Evolutionary conservation across 1,140 invertebrate genomes (phyloP).

Genomic region (honey bee (Apis mellifera)): DNA sequence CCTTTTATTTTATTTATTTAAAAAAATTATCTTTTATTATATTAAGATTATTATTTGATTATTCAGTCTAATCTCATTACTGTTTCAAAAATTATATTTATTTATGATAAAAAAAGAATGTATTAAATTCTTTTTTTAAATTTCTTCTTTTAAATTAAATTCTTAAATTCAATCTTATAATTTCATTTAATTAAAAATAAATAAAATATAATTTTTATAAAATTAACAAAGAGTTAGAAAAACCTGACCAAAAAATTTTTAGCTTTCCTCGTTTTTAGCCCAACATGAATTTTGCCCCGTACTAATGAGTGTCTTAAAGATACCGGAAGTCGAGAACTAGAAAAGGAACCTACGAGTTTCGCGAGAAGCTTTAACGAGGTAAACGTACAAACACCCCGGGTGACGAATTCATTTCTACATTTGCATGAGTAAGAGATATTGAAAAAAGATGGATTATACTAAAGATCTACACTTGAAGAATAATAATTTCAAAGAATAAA

Average conservation of each 20-base stretch:
- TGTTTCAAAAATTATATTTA: too few species aligned
- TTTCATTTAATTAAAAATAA: too few species aligned
- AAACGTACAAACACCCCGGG: neutral
- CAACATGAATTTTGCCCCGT: neutral
- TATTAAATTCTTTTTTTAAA: too few species aligned
- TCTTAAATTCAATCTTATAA: too few species aligned
- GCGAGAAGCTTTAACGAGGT: neutral
- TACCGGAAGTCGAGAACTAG: slow-evolving; percentile 2
- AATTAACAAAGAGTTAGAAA: neutral
- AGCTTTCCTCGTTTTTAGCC: neutral
- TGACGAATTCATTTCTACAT: neutral
- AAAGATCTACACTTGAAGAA: neutral
- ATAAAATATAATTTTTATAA: too few species aligned
- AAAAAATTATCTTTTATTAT: too few species aligned
- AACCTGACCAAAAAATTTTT: neutral
- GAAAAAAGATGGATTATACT: neutral
- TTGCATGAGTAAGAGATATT: neutral
- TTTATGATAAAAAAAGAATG: too few species aligned
- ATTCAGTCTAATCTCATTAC: too few species aligned
- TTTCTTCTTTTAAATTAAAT: too few species aligned
- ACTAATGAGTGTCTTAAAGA: slow-evolving; percentile 10
- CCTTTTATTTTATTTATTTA: too few species aligned
- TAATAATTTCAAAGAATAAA: slow-evolving; percentile 11
- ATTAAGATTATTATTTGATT: too few species aligned
- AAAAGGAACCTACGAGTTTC: slow-evolving; percentile 7